Percentiles rank a stretch among this genome's conserved stretches.
Evolutionary conservation across 2,113 vertebrate genomes (phyloP).

Genomic region (Thryonomys swinderianus): DNA sequence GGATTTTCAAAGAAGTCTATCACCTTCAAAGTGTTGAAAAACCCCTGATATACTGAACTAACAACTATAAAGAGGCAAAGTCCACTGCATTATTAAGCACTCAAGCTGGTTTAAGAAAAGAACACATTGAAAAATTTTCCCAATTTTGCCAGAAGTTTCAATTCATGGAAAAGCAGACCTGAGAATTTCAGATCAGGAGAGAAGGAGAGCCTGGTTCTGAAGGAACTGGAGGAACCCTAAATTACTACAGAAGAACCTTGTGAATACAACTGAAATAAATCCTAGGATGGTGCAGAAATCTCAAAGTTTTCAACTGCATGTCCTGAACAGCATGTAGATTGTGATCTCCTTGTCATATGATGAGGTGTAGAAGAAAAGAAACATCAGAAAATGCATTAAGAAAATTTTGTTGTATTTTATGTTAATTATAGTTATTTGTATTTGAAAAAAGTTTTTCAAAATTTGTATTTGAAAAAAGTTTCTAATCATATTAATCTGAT

Average conservation of each 20-base stretch:
- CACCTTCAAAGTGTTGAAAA: constrained; percentile 13
- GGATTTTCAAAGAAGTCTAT: constrained; percentile 1
- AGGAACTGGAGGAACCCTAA: background rate
- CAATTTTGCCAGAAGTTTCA: background rate
- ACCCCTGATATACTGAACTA: background rate
- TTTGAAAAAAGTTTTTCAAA: constrained; percentile 52
- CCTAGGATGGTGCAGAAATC: background rate
- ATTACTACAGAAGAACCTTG: background rate
- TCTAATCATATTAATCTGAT: constrained; percentile 26
- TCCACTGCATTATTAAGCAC: background rate
- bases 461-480: constrained; percentile 55
- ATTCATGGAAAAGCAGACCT: background rate
- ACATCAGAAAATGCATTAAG: constrained; percentile 26
- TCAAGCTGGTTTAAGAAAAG: background rate
- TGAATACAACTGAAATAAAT: background rate
- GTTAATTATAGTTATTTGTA: constrained; percentile 49
- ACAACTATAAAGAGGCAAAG: background rate
- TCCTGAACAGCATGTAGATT: background rate
- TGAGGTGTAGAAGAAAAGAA: constrained; percentile 34
- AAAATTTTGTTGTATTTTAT: constrained; percentile 14
- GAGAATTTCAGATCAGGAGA: background rate
- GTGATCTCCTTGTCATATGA: background rate
- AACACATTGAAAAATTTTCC: background rate
- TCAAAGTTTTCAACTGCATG: background rate
- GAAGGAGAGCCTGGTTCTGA: background rate